Conservation (phyloP, 1,140 invertebrate species). For the Sitophilus oryzae region DNA sequence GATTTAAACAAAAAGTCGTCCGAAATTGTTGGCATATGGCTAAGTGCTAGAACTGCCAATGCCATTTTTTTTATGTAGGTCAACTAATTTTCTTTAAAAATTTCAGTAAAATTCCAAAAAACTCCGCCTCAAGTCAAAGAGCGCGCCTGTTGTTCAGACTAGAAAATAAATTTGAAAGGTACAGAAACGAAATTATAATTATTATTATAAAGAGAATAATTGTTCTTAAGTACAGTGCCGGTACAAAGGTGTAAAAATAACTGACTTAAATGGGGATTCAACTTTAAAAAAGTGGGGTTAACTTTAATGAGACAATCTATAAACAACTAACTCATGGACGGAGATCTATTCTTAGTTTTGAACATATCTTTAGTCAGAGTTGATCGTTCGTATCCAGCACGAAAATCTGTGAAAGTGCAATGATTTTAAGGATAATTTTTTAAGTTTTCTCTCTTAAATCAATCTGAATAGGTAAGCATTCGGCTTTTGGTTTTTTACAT, state of each 20-base stretch:
- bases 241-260: slow-evolving; percentile 18
- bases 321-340: slow-evolving; percentile 41
- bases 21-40: neutral
- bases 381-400: slow-evolving; percentile 26
- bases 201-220: neutral
- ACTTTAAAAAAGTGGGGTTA: slow-evolving; percentile 35
- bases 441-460: slow-evolving; percentile 14
- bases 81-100: neutral
- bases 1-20: no score
- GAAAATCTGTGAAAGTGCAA: slow-evolving; percentile 37
- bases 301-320: slow-evolving; percentile 37
- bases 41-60: neutral
- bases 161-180: no score
- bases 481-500: no score
- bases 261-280: slow-evolving; percentile 24
- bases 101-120: neutral
- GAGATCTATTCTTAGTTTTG: slow-evolving; percentile 40
- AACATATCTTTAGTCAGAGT: slow-evolving; percentile 35
- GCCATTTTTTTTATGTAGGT: neutral
- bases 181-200: neutral
- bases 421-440: slow-evolving; percentile 33
- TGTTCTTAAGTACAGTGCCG: neutral
- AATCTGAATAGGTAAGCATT: slow-evolving; percentile 12
- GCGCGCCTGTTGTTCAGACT: neutral
- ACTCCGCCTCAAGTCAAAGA: no score